A percentile compares a stretch with the other conserved stretches of the same genome.
Conservation (phyloP, 2,888 invertebrate species). For the Hetaerina titia region DNA sequence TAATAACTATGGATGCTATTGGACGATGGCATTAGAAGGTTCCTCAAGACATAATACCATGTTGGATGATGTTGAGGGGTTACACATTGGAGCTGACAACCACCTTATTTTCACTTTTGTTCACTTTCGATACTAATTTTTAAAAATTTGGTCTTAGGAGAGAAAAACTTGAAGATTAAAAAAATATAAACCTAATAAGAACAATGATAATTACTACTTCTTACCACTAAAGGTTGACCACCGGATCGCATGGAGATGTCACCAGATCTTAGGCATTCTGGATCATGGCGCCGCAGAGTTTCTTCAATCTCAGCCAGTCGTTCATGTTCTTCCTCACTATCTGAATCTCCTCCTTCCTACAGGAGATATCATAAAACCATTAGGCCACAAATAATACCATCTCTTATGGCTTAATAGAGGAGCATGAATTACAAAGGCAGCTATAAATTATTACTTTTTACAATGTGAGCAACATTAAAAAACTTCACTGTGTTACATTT, state of each 20-base stretch:
- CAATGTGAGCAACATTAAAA: neutral
- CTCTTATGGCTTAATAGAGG: neutral
- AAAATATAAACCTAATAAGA: neutral
- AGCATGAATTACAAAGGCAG: neutral
- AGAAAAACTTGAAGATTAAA: no score
- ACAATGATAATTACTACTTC: neutral
- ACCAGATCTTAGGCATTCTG: slow-evolving; percentile 80
- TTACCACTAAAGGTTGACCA: slow-evolving; percentile 65
- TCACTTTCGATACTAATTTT: no score
- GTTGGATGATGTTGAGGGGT: no score
- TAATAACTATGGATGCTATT: no score
- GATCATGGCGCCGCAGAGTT: slow-evolving; percentile 90
- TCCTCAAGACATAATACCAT: no score
- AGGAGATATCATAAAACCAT: slow-evolving; percentile 65
- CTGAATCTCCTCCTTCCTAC: slow-evolving; percentile 88
- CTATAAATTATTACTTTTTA: no score
- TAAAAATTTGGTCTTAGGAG: no score
- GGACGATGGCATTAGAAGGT: no score
- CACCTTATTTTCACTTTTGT: no score
- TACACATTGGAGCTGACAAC: no score
- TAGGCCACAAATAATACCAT: neutral
- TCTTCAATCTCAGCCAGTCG: slow-evolving; percentile 92
- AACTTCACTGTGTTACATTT: neutral
- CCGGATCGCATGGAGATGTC: slow-evolving; percentile 25
- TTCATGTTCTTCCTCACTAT: slow-evolving; percentile 95